Evolutionary conservation across 2,888 invertebrate genomes (phyloP), one percentile per base, ranked within the genome.

Genomic region (Harpalus rufipes): DNA sequence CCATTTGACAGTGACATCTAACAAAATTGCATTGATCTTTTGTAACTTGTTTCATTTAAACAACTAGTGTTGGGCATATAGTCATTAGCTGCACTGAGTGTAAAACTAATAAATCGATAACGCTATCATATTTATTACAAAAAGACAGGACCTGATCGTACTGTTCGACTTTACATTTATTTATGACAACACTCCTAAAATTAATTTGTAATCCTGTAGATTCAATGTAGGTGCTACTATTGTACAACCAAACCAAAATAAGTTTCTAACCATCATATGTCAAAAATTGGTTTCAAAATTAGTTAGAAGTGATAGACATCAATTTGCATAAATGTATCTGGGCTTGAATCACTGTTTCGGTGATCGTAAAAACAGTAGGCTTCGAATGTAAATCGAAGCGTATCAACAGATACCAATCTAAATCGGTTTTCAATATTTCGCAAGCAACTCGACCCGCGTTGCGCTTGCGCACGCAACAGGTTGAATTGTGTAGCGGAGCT

Each of bases 381-480:
- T 12, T 0, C 16, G 25, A 74, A 74, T 21, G 51, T 74, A 74
- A 51, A 44, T 74, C 51, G 14, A 72, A 1, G 25, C 51, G 51
- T 51, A 74, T 44, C 74, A 18, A 18, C 65, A 65, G 81, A 81
- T 65, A 65, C 39, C 25, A 72, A 72, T 82, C 68, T 76, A 61
- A 76, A 76, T 84, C 83, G 79, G 18, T 84, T 78, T 78, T 65
- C 78, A 79, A 84, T 84, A 84, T 84, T 84, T 78, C 56, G 78
- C 78, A 63, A 84, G 79, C 68, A 81, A 72, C 58, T 25, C 44
- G 65, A 65, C n/a, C 58, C 25, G 32, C 72, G 14, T 25, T 72
- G 56, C 56, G 56, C 32, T 39, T 74, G 51, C 16, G 63, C 76
- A 61, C 21, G 18, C 84, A 84, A 84, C 84, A 79, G 84, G 79